Evolutionary conservation across 2,888 invertebrate genomes (phyloP).

Genomic region (Drosophila koepferae): DNA sequence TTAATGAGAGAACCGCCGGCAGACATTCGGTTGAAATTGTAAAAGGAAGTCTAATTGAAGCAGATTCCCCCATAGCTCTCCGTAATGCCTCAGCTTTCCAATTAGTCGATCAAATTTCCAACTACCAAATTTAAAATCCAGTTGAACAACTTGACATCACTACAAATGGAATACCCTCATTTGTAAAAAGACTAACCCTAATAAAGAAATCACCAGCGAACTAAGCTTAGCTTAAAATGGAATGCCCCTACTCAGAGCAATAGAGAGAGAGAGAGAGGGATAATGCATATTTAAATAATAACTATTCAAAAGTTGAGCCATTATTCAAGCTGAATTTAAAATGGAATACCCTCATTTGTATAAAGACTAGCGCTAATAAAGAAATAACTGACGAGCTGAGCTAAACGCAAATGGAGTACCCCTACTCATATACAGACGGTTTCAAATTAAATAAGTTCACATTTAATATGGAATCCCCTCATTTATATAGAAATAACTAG

Average conservation of each 20-base stretch:
- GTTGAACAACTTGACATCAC: background rate
- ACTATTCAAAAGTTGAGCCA: background rate
- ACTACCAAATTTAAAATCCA: conserved; percentile 20
- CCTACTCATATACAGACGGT: too few species aligned
- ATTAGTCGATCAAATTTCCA: conserved; percentile 61
- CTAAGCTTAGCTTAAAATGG: background rate
- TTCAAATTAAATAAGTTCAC: background rate
- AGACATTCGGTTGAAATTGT: conserved; percentile 67
- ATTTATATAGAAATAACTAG: background rate
- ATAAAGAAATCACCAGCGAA: background rate
- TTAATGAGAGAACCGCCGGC: conserved; percentile 63
- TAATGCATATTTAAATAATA: background rate
- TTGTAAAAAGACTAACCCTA: background rate
- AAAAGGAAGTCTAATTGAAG: conserved; percentile 73
- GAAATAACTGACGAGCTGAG: background rate
- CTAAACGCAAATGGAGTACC: background rate
- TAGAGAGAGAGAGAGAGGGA: background rate
- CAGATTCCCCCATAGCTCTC: conserved; percentile 27
- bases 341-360: background rate
- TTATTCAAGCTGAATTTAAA: background rate
- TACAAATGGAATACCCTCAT: background rate
- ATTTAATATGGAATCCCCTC: background rate
- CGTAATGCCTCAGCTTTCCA: conserved; percentile 9
- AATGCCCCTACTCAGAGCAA: background rate
- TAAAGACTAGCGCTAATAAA: background rate